phyloP scores from a whole-genome alignment of 2,113 vertebrate genomes.

The Mionectes macconnelli region DNA sequence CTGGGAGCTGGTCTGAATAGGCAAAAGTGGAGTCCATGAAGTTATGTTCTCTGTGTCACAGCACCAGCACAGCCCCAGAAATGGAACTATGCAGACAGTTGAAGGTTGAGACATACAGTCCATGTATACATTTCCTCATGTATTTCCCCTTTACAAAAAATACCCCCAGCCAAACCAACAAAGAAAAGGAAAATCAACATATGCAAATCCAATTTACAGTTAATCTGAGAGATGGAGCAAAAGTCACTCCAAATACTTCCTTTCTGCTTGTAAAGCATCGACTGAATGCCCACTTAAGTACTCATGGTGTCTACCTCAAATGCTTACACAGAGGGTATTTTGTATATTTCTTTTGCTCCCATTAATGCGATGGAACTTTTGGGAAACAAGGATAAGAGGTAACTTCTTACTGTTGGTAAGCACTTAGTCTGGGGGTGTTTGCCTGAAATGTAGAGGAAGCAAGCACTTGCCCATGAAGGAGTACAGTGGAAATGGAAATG shows the following conservation, averaged over 20 bases:
- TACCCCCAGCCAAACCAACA: not conserved
- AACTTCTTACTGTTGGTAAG: not conserved
- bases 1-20: not conserved
- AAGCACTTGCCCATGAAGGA: not conserved
- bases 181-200: not conserved
- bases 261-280: not conserved
- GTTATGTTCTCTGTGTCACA: not conserved
- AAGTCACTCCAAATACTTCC: not conserved
- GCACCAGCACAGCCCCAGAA: not conserved
- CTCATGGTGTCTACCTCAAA: not conserved
- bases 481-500: not conserved
- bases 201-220: not conserved
- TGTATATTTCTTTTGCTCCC: not conserved
- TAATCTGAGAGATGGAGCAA: not conserved
- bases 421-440: not conserved
- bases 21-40: not conserved
- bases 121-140: not conserved
- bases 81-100: rapidly evolving
- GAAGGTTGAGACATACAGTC: not conserved
- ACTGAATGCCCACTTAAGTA: not conserved
- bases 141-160: not conserved
- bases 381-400: not conserved
- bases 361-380: not conserved
- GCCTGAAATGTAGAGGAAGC: not conserved
- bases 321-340: not conserved